phyloP scores from a whole-genome alignment of 2,888 invertebrate species.

The Tenthredo distinguenda region DNA sequence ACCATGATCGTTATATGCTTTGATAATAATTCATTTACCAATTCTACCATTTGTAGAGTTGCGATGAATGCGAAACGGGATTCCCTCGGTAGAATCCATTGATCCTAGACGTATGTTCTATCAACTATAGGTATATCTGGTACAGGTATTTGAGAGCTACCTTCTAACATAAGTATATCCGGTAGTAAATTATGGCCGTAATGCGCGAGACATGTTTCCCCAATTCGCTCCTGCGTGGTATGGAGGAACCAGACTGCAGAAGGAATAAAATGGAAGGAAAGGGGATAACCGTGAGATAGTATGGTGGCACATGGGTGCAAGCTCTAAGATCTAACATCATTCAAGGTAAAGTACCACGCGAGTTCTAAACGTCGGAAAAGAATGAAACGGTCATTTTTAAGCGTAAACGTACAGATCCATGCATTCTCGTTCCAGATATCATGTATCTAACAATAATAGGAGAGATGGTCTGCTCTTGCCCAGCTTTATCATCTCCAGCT shows the following conservation, averaged over 20 bases:
- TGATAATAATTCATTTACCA: background rate
- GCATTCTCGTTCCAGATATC: background rate
- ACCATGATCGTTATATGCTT: background rate
- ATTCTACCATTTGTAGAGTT: background rate
- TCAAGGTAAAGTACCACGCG: background rate
- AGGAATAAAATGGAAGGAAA: background rate
- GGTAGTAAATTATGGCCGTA: background rate
- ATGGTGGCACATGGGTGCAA: background rate
- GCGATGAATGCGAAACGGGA: background rate
- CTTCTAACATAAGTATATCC: background rate
- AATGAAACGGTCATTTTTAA: background rate
- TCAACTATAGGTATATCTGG: background rate
- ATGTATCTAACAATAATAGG: background rate
- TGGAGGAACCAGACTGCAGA: background rate
- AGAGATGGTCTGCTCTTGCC: background rate
- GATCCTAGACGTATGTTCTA: background rate
- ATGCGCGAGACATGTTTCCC: background rate
- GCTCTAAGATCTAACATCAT: background rate
- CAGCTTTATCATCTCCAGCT: background rate
- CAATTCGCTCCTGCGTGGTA: background rate
- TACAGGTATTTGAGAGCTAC: background rate
- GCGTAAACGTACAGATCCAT: background rate
- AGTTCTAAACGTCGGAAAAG: constrained; percentile 3
- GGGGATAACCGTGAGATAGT: background rate
- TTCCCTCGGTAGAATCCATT: background rate